Conservation (phyloP, 1,140 invertebrate genomes). For the Anthonomus grandis region DNA sequence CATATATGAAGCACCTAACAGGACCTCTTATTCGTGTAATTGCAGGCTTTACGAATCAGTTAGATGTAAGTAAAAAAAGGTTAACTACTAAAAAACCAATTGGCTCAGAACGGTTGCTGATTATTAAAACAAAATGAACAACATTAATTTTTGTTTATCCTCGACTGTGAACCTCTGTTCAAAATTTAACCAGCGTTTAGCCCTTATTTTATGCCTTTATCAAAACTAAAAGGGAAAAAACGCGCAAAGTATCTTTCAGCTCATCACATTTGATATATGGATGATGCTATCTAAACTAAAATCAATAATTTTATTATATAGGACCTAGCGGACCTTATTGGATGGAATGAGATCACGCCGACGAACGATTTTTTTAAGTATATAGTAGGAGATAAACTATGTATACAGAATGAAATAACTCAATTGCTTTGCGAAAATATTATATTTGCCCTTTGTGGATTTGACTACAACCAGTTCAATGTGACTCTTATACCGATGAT, state of each 20-base stretch:
- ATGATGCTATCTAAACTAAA: too few relatives aligned
- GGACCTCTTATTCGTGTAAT: slow-evolving; percentile 51
- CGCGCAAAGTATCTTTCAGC: too few relatives aligned
- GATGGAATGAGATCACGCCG: slow-evolving; percentile 58
- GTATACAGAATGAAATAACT: slow-evolving; percentile 49
- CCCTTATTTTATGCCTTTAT: too few relatives aligned
- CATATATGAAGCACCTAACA: slow-evolving; percentile 52
- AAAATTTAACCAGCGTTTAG: too few relatives aligned
- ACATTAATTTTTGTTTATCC: too few relatives aligned
- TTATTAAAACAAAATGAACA: too few relatives aligned
- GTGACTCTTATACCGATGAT: slow-evolving; percentile 68
- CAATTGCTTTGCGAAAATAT: slow-evolving; percentile 56
- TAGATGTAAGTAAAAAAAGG: slow-evolving; percentile 25
- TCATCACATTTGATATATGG: too few relatives aligned
- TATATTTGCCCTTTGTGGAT: slow-evolving; percentile 58
- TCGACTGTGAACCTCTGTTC: too few relatives aligned
- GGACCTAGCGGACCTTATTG: slow-evolving; percentile 48
- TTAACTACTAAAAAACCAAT: too few relatives aligned
- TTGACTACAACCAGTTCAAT: slow-evolving; percentile 54
- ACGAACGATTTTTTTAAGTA: slow-evolving; percentile 47
- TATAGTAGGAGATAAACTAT: slow-evolving; percentile 47
- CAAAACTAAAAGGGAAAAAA: too few relatives aligned
- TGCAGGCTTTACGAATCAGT: slow-evolving; percentile 14
- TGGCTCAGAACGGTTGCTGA: too few relatives aligned
- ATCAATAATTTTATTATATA: slow-evolving; percentile 38